Conservation (phyloP, 2,888 invertebrate genomes). For the Heliconius sara region DNA sequence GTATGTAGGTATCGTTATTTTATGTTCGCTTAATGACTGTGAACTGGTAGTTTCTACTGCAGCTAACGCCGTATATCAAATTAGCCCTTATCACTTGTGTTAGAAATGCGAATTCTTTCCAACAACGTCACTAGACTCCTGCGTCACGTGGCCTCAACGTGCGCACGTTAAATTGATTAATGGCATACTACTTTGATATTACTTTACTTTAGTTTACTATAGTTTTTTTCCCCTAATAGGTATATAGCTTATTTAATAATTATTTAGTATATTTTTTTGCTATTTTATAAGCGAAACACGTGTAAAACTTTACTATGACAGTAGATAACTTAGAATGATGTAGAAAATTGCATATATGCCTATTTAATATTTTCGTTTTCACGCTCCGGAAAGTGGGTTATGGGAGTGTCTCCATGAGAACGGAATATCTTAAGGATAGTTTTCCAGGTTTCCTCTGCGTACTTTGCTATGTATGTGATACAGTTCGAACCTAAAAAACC, state of each 20-base stretch:
- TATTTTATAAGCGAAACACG: neutral
- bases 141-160: constrained; percentile 17
- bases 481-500: neutral
- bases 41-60: constrained; percentile 6
- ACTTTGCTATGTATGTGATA: no score
- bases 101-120: constrained; percentile 19
- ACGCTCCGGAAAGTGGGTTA: no score
- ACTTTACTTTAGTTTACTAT: neutral
- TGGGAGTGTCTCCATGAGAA: no score
- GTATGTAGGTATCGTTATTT: neutral
- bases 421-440: no score
- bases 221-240: neutral
- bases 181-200: constrained; percentile 18
- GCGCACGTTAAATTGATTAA: constrained; percentile 24
- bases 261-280: neutral
- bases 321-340: neutral
- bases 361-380: no score
- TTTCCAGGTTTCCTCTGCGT: no score
- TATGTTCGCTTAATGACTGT: constrained; percentile 3
- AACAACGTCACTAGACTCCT: neutral
- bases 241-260: neutral
- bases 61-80: constrained; percentile 8
- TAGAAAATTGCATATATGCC: neutral
- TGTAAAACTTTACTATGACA: neutral
- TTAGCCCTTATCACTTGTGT: constrained; percentile 24